phyloP scores from a whole-genome alignment of 2,888 invertebrate genomes.

The Altica lythri region DNA sequence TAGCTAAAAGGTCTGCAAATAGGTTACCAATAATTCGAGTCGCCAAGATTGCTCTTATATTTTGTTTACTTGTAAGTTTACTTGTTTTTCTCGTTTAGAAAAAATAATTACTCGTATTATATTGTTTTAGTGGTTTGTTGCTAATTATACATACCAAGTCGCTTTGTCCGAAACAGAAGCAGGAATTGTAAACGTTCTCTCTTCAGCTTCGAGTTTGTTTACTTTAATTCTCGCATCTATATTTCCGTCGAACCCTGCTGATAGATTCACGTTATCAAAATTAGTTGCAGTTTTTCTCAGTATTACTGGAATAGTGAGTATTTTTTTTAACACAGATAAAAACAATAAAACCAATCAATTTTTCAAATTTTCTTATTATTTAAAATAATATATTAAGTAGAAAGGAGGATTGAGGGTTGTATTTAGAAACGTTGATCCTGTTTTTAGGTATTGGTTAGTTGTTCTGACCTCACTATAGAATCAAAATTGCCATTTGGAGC shows the following conservation, averaged over 20 bases:
- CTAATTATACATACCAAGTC: slow-evolving; percentile 90
- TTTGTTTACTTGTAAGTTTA: slow-evolving; percentile 78
- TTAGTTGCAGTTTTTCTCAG: slow-evolving; percentile 78
- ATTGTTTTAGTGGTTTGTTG: slow-evolving; percentile 86
- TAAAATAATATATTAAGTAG: no score
- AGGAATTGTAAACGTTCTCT: slow-evolving; percentile 85
- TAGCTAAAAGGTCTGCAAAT: slow-evolving; percentile 74
- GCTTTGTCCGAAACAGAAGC: slow-evolving; percentile 83
- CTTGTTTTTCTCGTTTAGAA: no score
- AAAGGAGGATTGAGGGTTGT: no score
- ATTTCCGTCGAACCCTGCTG: slow-evolving; percentile 80
- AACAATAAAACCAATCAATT: no score
- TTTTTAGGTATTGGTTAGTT: slow-evolving; percentile 73
- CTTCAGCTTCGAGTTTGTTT: slow-evolving; percentile 87
- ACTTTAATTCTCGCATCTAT: slow-evolving; percentile 85
- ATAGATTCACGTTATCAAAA: slow-evolving; percentile 86
- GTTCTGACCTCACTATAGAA: slow-evolving; percentile 72
- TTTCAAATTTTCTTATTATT: no score
- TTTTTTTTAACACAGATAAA: no score
- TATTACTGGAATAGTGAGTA: slow-evolving; percentile 77
- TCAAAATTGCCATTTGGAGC: slow-evolving; percentile 75
- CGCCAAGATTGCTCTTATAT: slow-evolving; percentile 82
- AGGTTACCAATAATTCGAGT: slow-evolving; percentile 77
- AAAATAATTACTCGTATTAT: slow-evolving; percentile 3
- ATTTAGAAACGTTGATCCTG: no score